phyloP scores from a whole-genome alignment of 1,140 invertebrate species.

The Chrysopa pallens region DNA sequence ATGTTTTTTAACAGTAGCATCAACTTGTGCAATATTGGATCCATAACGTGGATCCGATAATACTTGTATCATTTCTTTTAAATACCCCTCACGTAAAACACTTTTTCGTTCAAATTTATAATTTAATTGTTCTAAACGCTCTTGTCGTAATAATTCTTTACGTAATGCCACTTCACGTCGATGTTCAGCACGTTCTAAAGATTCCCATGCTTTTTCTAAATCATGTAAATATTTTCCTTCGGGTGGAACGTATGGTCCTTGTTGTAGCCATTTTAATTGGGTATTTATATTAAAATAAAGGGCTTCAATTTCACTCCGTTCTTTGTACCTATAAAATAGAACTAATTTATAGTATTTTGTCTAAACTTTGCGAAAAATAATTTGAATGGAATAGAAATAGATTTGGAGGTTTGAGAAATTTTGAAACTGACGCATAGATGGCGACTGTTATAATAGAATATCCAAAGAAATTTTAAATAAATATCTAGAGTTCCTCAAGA shows the following conservation, averaged over 20 bases:
- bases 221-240: conserved; percentile 86
- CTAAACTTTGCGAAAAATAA: no score
- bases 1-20: conserved; percentile 95
- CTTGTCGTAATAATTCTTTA: conserved; percentile 80
- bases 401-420: no score
- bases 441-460: no score
- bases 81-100: conserved; percentile 75
- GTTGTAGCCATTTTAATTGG: conserved; percentile 80
- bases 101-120: conserved; percentile 94
- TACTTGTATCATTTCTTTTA: conserved; percentile 97
- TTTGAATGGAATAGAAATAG: no score
- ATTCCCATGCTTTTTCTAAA: conserved; percentile 82
- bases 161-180: conserved; percentile 80
- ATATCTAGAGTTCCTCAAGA: no score
- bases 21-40: conserved; percentile 79
- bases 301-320: conserved; percentile 92
- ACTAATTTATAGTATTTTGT: no score
- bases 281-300: conserved; percentile 95
- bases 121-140: conserved; percentile 85
- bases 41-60: conserved; percentile 83
- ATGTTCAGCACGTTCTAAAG: conserved; percentile 88
- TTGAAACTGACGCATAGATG: no score
- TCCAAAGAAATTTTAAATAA: no score
- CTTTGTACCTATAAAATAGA: conserved; percentile 55
- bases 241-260: conserved; percentile 74